Percentiles rank a stretch among this genome's conserved stretches.
These are phyloP conservation scores for Pomacea canaliculata DNA, from an alignment of 2,888 invertebrate species.

Conservation along the genomic window DNA sequence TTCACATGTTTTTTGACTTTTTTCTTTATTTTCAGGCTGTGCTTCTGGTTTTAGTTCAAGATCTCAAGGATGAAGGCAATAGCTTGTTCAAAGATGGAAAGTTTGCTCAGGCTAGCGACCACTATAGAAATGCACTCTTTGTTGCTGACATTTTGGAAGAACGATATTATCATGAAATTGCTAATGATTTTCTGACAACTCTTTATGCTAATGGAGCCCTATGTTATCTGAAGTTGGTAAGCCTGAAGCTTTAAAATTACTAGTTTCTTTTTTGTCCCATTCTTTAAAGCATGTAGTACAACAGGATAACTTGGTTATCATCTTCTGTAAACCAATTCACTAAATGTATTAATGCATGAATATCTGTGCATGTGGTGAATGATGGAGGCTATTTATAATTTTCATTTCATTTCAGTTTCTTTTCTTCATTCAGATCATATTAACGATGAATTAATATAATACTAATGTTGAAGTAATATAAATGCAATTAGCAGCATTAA, in stretches of 20 bases:
- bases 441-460: too few relatives aligned
- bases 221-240: constrained; percentile 60
- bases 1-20: not conserved
- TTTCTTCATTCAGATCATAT: too few relatives aligned
- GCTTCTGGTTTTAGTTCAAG: constrained; percentile 49
- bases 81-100: constrained; percentile 53
- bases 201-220: constrained; percentile 60
- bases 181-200: constrained; percentile 56
- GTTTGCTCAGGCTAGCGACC: constrained; percentile 52
- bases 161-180: constrained; percentile 51
- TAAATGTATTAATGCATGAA: too few relatives aligned
- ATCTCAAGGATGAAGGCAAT: constrained; percentile 63
- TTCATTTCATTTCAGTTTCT: too few relatives aligned
- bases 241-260: constrained; percentile 6
- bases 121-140: constrained; percentile 56
- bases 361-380: too few relatives aligned
- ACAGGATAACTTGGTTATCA: not conserved
- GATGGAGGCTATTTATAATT: too few relatives aligned
- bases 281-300: not conserved
- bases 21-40: constrained; percentile 40
- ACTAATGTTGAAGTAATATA: too few relatives aligned
- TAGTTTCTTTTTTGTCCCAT: not conserved
- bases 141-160: constrained; percentile 52
- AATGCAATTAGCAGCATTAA: too few relatives aligned
- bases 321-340: not conserved